Conservation (phyloP, 2,113 vertebrate species). For the Heliornis fulica region DNA sequence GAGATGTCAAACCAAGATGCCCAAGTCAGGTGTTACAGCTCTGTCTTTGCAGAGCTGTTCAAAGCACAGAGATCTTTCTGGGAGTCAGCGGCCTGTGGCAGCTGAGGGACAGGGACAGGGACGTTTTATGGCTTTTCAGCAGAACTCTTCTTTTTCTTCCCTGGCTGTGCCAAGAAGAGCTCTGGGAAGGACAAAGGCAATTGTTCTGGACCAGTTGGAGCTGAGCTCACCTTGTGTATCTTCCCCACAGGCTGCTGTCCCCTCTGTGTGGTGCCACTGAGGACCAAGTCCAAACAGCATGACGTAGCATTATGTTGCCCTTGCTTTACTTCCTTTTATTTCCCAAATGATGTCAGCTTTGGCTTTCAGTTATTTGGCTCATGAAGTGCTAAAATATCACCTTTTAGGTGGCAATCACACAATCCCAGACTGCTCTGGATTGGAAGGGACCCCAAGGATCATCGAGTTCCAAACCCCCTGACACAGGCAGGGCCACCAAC, state of each 20-base stretch:
- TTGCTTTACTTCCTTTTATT: background rate
- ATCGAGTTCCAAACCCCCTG: too few species aligned
- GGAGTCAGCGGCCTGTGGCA: background rate
- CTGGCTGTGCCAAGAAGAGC: background rate
- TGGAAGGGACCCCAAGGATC: too few species aligned
- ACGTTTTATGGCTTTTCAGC: background rate
- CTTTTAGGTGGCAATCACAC: background rate
- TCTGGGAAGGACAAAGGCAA: background rate
- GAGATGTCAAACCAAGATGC: background rate
- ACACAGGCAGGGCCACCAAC: too few species aligned
- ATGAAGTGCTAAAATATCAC: background rate
- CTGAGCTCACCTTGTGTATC: background rate
- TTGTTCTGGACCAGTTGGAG: background rate
- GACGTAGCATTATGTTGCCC: background rate
- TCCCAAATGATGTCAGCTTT: background rate
- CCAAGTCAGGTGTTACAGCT: background rate
- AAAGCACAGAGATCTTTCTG: background rate
- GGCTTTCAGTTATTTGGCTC: background rate
- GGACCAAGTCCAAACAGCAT: background rate
- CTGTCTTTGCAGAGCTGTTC: background rate
- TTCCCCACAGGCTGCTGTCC: background rate
- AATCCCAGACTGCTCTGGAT: too few species aligned
- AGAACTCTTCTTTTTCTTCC: background rate
- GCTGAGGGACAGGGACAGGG: background rate
- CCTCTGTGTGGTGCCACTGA: background rate